These are phyloP conservation scores for Vanessa tameamea DNA, from an alignment of 1,140 invertebrate genomes.

Conservation along the genomic window DNA sequence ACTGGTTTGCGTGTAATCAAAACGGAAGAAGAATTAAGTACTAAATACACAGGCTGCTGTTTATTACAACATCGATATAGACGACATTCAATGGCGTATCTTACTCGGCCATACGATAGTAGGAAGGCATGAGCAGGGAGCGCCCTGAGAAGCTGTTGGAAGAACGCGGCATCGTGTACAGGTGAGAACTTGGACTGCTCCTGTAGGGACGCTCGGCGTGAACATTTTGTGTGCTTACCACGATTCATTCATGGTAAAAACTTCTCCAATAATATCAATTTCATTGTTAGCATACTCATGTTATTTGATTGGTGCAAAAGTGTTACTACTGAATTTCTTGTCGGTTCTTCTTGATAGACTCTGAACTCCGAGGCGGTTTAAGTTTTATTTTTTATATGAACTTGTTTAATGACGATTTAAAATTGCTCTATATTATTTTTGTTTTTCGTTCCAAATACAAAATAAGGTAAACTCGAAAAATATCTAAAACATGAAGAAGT, in stretches of 20 bases:
- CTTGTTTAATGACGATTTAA: too few species aligned
- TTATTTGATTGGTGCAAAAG: too few species aligned
- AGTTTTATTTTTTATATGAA: too few species aligned
- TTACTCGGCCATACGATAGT: slow-evolving; percentile 74
- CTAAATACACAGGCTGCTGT: background rate
- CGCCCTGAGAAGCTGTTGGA: slow-evolving; percentile 66
- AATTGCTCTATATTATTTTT: too few species aligned
- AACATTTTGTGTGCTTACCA: background rate
- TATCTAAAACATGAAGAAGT: background rate
- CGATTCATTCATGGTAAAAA: background rate
- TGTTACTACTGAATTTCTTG: too few species aligned
- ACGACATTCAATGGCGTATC: slow-evolving; percentile 30
- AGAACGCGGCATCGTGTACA: slow-evolving; percentile 62
- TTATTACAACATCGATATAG: background rate
- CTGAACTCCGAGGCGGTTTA: too few species aligned
- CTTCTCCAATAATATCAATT: background rate
- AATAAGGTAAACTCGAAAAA: background rate
- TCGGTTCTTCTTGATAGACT: too few species aligned
- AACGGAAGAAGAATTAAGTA: too few species aligned
- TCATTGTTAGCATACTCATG: too few species aligned
- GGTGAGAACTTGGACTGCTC: slow-evolving; percentile 65
- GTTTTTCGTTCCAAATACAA: too few species aligned
- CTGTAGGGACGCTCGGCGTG: slow-evolving; percentile 49
- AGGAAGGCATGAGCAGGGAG: slow-evolving; percentile 63
- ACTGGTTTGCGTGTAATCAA: background rate